Percentiles rank a stretch among this genome's conserved stretches.
These are phyloP conservation scores for Drosophila albomicans DNA, from an alignment of 1,140 invertebrate species.

Conservation along the genomic window DNA sequence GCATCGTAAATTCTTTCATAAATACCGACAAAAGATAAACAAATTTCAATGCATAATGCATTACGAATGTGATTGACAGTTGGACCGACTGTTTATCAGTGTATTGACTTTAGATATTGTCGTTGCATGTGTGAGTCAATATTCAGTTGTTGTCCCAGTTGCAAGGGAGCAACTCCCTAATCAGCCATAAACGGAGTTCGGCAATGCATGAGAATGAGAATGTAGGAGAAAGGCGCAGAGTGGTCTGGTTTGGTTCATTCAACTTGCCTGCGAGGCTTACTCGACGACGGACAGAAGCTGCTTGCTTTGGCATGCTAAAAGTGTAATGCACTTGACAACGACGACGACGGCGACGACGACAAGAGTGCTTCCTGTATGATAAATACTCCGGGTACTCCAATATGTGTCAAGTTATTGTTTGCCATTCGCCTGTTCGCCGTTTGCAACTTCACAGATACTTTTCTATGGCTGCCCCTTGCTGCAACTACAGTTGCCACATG, in stretches of 20 bases:
- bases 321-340: constrained; percentile 47
- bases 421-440: constrained; percentile 28
- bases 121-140: constrained; percentile 49
- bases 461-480: constrained; percentile 39
- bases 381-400: constrained; percentile 33
- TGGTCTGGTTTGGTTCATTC: constrained; percentile 28
- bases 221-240: constrained; percentile 15
- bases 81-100: constrained; percentile 34
- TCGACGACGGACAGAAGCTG: constrained; percentile 35
- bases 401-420: constrained; percentile 57
- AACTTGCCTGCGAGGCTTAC: constrained; percentile 7
- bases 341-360: constrained; percentile 16
- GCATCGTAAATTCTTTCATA: constrained; percentile 45
- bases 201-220: constrained; percentile 16
- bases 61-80: background rate
- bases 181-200: constrained; percentile 30
- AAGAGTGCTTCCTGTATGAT: constrained; percentile 54
- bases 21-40: constrained; percentile 44
- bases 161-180: constrained; percentile 42
- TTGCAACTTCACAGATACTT: constrained; percentile 53
- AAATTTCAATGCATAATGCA: constrained; percentile 34
- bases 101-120: constrained; percentile 61
- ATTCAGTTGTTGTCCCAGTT: constrained; percentile 63
- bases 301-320: constrained; percentile 35
- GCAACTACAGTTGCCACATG: background rate